Evolutionary conservation across 2,113 vertebrate genomes (phyloP).

Genomic region (Plectropomus leopardus): DNA sequence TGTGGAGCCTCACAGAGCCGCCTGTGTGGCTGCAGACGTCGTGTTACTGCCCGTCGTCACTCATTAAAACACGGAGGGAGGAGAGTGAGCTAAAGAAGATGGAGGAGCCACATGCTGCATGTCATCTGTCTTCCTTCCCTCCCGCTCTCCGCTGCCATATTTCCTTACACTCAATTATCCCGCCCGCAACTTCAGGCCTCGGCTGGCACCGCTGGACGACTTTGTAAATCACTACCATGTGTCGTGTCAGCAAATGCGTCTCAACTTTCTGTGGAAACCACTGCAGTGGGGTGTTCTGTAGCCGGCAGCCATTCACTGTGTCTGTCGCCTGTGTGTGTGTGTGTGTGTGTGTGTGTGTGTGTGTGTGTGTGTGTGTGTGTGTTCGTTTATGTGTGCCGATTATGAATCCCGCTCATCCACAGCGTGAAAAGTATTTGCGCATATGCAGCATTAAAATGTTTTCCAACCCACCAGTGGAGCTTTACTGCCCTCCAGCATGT

Average conservation of each 20-base stretch:
- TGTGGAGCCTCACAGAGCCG: neutral
- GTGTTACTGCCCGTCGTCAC: neutral
- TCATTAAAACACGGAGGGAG: constrained; percentile 28
- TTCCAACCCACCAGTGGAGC: constrained; percentile 9
- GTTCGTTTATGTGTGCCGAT: constrained; percentile 1
- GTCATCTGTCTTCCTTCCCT: constrained; percentile 29
- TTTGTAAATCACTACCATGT: constrained; percentile 59
- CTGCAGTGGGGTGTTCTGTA: constrained; percentile 16
- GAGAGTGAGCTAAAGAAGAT: neutral
- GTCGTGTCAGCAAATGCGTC: constrained; percentile 58
- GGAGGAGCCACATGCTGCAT: constrained; percentile 8
- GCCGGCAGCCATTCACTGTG: constrained; percentile 16
- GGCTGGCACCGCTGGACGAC: constrained; percentile 22
- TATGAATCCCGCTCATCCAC: constrained; percentile 43
- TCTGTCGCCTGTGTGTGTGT: neutral
- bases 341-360: constrained; percentile 14
- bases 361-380: too few species aligned
- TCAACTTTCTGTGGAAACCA: constrained; percentile 53
- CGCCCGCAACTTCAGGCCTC: constrained; percentile 22
- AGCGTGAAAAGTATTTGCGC: constrained; percentile 31
- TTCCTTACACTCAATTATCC: constrained; percentile 25
- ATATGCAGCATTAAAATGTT: constrained; percentile 22
- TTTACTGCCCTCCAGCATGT: constrained; percentile 13
- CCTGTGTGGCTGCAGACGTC: neutral
- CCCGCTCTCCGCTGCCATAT: constrained; percentile 19